Conservation (phyloP, 1,140 invertebrate genomes). For the Heterodera schachtii region DNA sequence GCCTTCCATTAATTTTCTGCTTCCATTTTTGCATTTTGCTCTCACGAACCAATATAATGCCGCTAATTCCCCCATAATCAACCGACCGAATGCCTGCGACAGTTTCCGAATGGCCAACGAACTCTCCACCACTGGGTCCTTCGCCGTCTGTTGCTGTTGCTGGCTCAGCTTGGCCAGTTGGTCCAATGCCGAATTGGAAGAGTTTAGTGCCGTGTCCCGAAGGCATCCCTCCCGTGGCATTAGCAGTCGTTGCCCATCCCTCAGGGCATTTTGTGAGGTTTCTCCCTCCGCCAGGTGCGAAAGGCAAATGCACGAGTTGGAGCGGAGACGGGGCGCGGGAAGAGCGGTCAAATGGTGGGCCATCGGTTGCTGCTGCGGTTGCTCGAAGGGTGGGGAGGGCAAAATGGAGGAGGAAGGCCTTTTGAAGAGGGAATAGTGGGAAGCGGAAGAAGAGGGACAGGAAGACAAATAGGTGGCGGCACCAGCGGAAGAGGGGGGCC, state of each 20-base stretch:
- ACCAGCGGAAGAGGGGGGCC: not conserved
- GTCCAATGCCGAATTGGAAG: slow-evolving; percentile 22
- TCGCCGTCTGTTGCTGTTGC: not conserved
- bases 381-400: not conserved
- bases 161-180: not conserved
- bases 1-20: not conserved
- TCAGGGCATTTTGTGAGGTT: no score
- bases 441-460: not conserved
- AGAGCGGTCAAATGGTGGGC: slow-evolving; percentile 1
- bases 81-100: slow-evolving; percentile 39
- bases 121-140: slow-evolving; percentile 36
- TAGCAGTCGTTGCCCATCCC: no score
- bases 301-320: slow-evolving; percentile 26
- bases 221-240: not conserved
- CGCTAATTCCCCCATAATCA: not conserved
- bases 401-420: not conserved
- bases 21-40: not conserved
- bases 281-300: not conserved
- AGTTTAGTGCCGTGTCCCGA: not conserved
- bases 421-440: slow-evolving; percentile 4
- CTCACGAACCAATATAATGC: not conserved
- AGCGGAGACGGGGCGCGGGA: not conserved
- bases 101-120: slow-evolving; percentile 36
- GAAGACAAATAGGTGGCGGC: slow-evolving; percentile 8
- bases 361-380: slow-evolving; percentile 4